Percentiles rank a stretch among this genome's conserved stretches.
Evolutionary conservation across 2,797 vertebrate species (phyloP).

Genomic region (Paramormyrops hopkinsi): DNA sequence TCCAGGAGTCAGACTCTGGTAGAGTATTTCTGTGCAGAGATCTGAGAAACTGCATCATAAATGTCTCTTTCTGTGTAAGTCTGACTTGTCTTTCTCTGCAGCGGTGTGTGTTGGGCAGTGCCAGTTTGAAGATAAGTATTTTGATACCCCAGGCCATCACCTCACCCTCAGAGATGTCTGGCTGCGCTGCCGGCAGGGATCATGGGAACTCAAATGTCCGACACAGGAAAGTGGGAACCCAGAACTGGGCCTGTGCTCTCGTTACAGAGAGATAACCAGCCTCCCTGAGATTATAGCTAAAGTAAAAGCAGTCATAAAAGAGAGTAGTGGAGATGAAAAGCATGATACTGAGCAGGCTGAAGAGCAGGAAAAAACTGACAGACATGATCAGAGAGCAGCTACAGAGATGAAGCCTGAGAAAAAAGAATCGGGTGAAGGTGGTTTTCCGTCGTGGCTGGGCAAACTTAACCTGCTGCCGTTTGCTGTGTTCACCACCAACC

Average conservation of each 20-base stretch:
- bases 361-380: neutral
- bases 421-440: neutral
- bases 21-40: neutral
- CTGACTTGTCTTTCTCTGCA: constrained; percentile 21
- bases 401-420: neutral
- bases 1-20: constrained; percentile 13
- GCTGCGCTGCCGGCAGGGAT: constrained; percentile 62
- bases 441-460: constrained; percentile 47
- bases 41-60: neutral
- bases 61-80: neutral
- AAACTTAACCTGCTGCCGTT: constrained; percentile 56
- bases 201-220: constrained; percentile 68
- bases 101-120: constrained; percentile 49
- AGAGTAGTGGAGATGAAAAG: constrained; percentile 1
- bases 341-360: neutral
- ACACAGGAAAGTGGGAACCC: constrained; percentile 3
- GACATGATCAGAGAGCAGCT: neutral
- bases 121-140: constrained; percentile 64
- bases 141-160: constrained; percentile 55
- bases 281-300: constrained; percentile 55
- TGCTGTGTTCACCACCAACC: constrained; percentile 60
- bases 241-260: constrained; percentile 47
- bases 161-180: constrained; percentile 63
- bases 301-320: constrained; percentile 48
- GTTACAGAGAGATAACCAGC: constrained; percentile 63